Percentiles rank a stretch among this genome's conserved stretches.
Evolutionary conservation across 2,888 invertebrate species (phyloP).

Genomic region (Sepioteuthis lessoniana): DNA sequence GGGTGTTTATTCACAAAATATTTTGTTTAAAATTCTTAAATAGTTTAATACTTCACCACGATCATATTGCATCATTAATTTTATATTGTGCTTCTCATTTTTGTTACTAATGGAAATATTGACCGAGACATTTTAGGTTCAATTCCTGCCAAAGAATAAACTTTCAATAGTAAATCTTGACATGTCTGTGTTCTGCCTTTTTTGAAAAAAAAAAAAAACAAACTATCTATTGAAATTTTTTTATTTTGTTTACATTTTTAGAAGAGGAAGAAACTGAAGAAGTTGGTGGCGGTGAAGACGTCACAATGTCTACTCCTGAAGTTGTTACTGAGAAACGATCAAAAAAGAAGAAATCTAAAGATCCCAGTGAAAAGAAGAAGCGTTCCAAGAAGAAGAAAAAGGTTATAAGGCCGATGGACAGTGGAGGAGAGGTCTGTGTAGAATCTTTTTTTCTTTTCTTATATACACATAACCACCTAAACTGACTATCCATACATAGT

Average conservation of each 20-base stretch:
- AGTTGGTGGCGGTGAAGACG: constrained; percentile 52
- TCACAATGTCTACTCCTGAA: constrained; percentile 41
- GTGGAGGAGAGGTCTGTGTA: constrained; percentile 56
- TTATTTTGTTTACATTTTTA: background rate
- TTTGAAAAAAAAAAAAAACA: background rate
- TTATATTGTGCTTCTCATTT: no score
- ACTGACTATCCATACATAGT: no score
- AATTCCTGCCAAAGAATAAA: no score
- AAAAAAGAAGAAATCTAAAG: constrained; percentile 91
- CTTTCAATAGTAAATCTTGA: background rate
- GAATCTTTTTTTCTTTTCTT: background rate
- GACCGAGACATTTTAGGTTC: no score
- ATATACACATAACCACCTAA: no score
- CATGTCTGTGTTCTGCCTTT: background rate
- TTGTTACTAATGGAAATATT: no score
- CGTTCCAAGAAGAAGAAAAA: constrained; percentile 79
- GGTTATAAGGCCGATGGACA: constrained; percentile 55
- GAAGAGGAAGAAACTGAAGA: constrained; percentile 55
- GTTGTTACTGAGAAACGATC: constrained; percentile 82
- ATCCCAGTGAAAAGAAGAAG: constrained; percentile 90
- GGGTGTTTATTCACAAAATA: no score
- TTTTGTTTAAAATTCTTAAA: no score
- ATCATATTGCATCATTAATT: no score
- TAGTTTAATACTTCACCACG: no score
- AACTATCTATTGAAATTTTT: background rate